These are phyloP conservation scores for Ascaphus truei DNA, from an alignment of 2,113 vertebrate genomes.

Conservation along the genomic window DNA sequence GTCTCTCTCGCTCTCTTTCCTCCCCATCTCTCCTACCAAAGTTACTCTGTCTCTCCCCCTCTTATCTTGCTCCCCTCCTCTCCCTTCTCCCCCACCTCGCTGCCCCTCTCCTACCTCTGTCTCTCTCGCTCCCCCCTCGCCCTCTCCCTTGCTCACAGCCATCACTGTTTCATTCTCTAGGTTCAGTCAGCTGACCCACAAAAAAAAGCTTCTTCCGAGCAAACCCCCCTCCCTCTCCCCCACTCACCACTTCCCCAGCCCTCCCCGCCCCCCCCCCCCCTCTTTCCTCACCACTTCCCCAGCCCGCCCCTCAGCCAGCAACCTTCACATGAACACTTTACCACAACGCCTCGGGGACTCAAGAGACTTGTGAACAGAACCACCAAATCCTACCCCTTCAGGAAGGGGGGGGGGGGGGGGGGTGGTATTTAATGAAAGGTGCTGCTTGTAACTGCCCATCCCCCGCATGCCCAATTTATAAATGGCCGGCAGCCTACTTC, in stretches of 20 bases:
- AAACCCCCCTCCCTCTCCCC: background rate
- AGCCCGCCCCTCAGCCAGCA: too few species aligned
- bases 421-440: too few species aligned
- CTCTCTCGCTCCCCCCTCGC: constrained; percentile 42
- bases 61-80: background rate
- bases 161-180: constrained; percentile 14
- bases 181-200: constrained; percentile 26
- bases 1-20: background rate
- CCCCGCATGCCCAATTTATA: too few species aligned
- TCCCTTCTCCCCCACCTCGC: background rate
- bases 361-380: too few species aligned
- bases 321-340: too few species aligned
- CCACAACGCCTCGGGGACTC: too few species aligned
- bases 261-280: background rate
- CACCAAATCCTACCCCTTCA: too few species aligned
- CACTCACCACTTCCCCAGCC: constrained; percentile 12
- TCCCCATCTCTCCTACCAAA: background rate
- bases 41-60: background rate
- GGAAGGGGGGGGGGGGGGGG: too few species aligned
- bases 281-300: constrained; percentile 13
- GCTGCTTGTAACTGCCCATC: too few species aligned
- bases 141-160: background rate
- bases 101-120: constrained; percentile 30
- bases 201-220: constrained; percentile 10
- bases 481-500: too few species aligned